Evolutionary conservation across 2,888 invertebrate species (phyloP), one percentile per base, ranked within the genome.

Genomic region (Copidosoma aretas): DNA sequence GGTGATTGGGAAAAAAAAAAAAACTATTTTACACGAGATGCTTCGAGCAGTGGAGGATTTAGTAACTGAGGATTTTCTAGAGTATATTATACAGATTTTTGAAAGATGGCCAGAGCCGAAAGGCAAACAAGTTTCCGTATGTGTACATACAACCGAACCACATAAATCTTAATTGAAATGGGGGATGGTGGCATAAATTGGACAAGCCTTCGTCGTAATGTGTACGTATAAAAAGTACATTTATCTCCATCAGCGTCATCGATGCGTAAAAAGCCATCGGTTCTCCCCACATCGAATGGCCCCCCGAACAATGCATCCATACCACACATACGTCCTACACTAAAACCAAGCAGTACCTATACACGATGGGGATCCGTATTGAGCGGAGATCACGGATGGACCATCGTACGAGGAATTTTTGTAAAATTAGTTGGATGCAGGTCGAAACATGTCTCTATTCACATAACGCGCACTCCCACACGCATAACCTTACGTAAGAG

Each of bases 401-500:
- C 66, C 52, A 66, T 63, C 66, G 59, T 43, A 60, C 22, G n/a
- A 43, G 66, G 67, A 70, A 70, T 46, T 68, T 63, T 41, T 43
- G 56, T 19, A 51, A 67, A 67, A 70, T 67, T 70, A 64, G 70
- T 58, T 58, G 12, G 61, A 69, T 65, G 64, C 69, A 65, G 65
- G 65, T 69, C 57, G 69, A 17, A 24, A 64, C 61, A 14, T 46
- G 60, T 32, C 46, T 32, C 17, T n/a, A 43, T 52, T 10, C 41
- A 41, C 41, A 41, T n/a, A n/a, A n/a, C 41, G 14, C 41, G 41
- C 41, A 41, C 41, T 10, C 41, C 8, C 43, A 21, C n/a, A 5
- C 19, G 14, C n/a, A 24, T 24, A 15, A 21, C 10, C 19, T 66
- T 70, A 43, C 63, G n/a, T 56, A 63, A 63, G 63, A 49, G 63